Conservation (phyloP, 2,113 vertebrate genomes). For the Limnothrissa miodon region DNA sequence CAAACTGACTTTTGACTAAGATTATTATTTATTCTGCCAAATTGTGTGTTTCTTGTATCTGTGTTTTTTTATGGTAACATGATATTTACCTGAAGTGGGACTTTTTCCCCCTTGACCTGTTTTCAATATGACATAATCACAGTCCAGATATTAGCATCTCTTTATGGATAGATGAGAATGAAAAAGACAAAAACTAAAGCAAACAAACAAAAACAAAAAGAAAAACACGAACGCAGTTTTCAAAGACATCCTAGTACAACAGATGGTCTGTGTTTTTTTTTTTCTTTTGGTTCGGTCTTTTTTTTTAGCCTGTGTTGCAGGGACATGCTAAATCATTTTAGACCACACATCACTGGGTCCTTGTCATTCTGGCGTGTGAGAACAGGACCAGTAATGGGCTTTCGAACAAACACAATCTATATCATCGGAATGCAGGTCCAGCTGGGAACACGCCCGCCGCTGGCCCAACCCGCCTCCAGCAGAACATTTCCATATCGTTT, state of each 20-base stretch:
- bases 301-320: neutral
- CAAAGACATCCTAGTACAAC: neutral
- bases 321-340: conserved; percentile 7
- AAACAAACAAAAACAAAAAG: neutral
- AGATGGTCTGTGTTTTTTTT: neutral
- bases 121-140: neutral
- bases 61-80: neutral
- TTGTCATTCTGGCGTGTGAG: neutral
- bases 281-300: too few relatives aligned
- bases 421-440: neutral
- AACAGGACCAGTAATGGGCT: neutral
- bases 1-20: neutral
- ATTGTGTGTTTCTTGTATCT: neutral
- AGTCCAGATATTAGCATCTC: neutral
- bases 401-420: neutral
- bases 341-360: neutral
- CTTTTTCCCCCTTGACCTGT: neutral
- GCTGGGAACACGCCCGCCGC: neutral
- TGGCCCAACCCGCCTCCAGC: neutral
- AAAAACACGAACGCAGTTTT: neutral
- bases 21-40: conserved; percentile 5
- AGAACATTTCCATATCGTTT: neutral
- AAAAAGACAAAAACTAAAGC: neutral
- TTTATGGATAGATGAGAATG: neutral
- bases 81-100: neutral